Percentiles rank a stretch among this genome's conserved stretches.
Evolutionary conservation across 37 sponge, comb jelly and placozoan species (phyloP).

Genomic region (Haliclona indistincta): DNA sequence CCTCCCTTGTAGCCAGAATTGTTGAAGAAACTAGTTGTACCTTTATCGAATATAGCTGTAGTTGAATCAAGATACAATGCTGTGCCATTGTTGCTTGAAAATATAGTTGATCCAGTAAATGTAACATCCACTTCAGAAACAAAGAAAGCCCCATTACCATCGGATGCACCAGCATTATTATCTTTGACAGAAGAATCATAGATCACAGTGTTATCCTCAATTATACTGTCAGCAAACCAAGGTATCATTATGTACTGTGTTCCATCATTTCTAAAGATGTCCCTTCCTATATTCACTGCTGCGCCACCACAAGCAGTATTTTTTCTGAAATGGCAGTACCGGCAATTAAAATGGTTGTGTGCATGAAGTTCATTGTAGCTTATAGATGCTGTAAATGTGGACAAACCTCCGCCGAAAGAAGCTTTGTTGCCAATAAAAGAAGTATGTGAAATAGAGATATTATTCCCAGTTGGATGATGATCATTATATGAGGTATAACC

Average conservation of each 20-base stretch:
- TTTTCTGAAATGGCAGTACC: not conserved
- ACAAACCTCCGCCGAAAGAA: not conserved
- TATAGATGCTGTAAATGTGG: not conserved
- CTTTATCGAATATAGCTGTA: not conserved
- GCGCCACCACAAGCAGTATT: not conserved
- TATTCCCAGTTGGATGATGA: not conserved
- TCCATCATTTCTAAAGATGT: no score
- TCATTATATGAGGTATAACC: not conserved
- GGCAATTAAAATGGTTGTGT: not conserved
- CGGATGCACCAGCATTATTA: not conserved
- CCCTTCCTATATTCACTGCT: no score
- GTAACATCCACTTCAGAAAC: not conserved
- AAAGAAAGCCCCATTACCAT: not conserved
- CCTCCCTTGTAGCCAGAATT: not conserved
- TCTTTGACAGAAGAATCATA: no score
- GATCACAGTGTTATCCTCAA: no score
- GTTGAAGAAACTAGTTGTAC: not conserved
- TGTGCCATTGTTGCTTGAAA: not conserved
- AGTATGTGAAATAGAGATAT: not conserved
- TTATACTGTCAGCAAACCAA: no score
- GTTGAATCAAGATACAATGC: not conserved
- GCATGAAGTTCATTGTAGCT: not conserved
- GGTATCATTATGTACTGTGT: no score
- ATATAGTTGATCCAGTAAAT: not conserved
- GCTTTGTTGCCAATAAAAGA: not conserved